Base-by-base conservation (phyloP, 2,113 vertebrate genomes). In the Sciurus niger region DNA sequence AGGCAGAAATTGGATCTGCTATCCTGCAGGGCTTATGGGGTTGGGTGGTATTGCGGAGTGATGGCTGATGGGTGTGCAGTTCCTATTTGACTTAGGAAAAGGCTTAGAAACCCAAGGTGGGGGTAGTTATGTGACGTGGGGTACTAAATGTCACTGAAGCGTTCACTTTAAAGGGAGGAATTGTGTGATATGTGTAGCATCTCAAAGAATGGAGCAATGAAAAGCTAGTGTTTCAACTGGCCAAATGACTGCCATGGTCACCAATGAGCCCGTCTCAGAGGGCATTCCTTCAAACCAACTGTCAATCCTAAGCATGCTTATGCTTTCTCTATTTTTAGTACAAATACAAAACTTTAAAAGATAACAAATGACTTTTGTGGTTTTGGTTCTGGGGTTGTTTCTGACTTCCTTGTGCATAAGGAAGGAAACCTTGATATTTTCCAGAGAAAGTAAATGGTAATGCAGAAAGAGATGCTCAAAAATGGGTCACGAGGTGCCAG, bases 281-380 rank as follows among this genome's bases (percentile, higher is more conserved):
- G 46, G 37, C 16, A 22, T 17, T 93, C 48, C 32, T 78, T 13
- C 37, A 8, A 80, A 22, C 32, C 17, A 13, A 3, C 37, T 46
- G 4, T 10, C 9, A 24, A 7, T 67, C 7, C 24, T 6, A 2
- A 8, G 17, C 2, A 17, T 4, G 4, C 28, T 28, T 0, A 24
- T 2, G 30, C 22, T 84, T 25, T 24, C 51, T n/a, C 7, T 28
- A 28, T n/a, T 67, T 93, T 46, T 10, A 16, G 30, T 25, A 8
- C 28, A 78, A 73, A n/a, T 9, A 2, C 30, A 46, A n/a, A 2
- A 6, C 10, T 72, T 8, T 8, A 25, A 43, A 67, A n/a, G 17
- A 3, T 1, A 4, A 10, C 8, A 8, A 8, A 18, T 3, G 5
- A 2, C 0, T 16, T 7, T 17, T 74, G 14, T 28, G 30, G 5